Percentiles rank a stretch among this genome's conserved stretches.
phyloP scores from a whole-genome alignment of 2,113 vertebrate species.

The Sus scrofa region T2T-Sscrofa CM000823.6:64215001-64215500 shows the following conservation, averaged over 20 bases:
- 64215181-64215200: neutral
- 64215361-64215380: neutral
- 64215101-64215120: too few species aligned
- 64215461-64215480: neutral
- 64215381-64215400: neutral
- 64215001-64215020: too few species aligned
- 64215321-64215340: neutral
- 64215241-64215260: neutral
- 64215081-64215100: too few species aligned
- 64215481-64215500: too few species aligned
- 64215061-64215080: too few species aligned
- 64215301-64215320: neutral
- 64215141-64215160: too few species aligned
- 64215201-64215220: neutral
- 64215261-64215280: neutral
- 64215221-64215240: neutral
- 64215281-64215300: neutral
- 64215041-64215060: too few species aligned
- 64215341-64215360: neutral
- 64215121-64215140: neutral
- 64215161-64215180: neutral
- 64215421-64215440: neutral
- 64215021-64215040: too few species aligned
- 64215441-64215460: neutral
- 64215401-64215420: too few species aligned